Evolutionary conservation across 2,113 vertebrate genomes (phyloP), one percentile per base, ranked within the genome.

Genomic region (Piliocolobus tephrosceles): DNA sequence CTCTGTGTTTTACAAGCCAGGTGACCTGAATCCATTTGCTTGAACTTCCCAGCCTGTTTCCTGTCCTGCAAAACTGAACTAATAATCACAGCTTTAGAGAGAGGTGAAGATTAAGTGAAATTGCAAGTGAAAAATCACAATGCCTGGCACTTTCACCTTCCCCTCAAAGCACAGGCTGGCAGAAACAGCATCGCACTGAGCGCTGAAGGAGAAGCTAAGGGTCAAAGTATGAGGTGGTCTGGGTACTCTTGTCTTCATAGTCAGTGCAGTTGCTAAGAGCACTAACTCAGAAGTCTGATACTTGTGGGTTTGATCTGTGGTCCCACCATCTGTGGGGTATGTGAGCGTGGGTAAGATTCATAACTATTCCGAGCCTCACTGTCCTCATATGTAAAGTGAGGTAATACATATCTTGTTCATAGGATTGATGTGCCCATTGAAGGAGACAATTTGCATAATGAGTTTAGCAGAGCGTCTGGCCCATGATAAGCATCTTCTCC

Each of bases 51-150:
- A 97, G 57, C 25, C 35, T 47, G 47, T 61, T 55, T 82, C n/a
- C 57, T 76, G 20, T 76, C 47, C 79, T 90, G 22, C 8, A 76
- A 93, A 94, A 88, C 8, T 40, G 52, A 82, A 66, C 27, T 82
- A 89, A 61, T 47, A 58, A 58, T 61, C 73, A 82, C 58, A 94
- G 47, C 30, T 43, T 76, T 66, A 84, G 57, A 89, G 23, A 91
- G 40, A 88, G 22, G 38, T 76, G 16, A 95, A 64, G 27, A 61
- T 43, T 70, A 84, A 66, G 68, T 92, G 66, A 96, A 96, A n/a
- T 13, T 90, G 22, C 68, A 66, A 85, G 45, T 27, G 1, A 45
- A 96, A 91, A 93, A 47, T 78, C 50, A 61, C 27, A n/a, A 78
- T 23, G 43, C 14, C 40, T 25, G 32, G 40, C 3, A n/a, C 27